These are phyloP conservation scores for Enteromius trimaculatus DNA, from an alignment of 2,797 vertebrate species.

Conservation along the genomic window DNA sequence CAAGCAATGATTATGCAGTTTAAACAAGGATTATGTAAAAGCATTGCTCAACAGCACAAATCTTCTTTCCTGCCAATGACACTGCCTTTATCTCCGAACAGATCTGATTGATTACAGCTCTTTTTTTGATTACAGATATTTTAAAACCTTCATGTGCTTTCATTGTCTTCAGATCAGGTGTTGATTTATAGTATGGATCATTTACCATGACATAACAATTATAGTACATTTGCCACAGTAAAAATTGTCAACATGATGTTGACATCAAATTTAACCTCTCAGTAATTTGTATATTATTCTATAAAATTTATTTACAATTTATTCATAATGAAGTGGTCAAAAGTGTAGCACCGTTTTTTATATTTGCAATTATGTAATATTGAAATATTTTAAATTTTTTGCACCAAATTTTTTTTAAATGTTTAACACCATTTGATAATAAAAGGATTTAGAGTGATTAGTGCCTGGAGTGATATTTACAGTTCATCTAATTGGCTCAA, in stretches of 20 bases:
- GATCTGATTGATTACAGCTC: slow-evolving; percentile 1
- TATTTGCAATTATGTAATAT: too few relatives aligned
- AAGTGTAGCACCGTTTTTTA: too few relatives aligned
- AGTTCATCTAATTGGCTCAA: not conserved
- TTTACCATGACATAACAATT: not conserved
- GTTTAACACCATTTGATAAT: not conserved
- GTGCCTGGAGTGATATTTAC: not conserved
- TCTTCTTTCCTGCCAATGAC: slow-evolving; percentile 1
- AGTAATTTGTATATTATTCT: too few relatives aligned
- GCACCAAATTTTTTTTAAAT: not conserved
- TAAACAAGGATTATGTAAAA: not conserved
- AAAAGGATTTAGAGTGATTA: not conserved
- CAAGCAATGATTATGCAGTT: slow-evolving; percentile 9
- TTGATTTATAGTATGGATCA: not conserved
- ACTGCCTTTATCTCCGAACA: slow-evolving; percentile 10
- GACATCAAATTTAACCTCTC: too few relatives aligned
- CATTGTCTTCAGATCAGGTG: not conserved
- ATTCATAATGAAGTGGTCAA: not conserved
- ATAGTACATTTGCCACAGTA: not conserved
- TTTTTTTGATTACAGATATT: slow-evolving; percentile 7
- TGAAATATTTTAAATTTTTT: too few relatives aligned
- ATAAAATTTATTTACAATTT: not conserved
- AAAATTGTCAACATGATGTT: too few relatives aligned
- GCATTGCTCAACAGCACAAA: slow-evolving; percentile 3
- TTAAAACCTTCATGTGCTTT: not conserved